A percentile compares a stretch with the other conserved stretches of the same genome.
Conservation (phyloP, 1,140 invertebrate species). For the Pararge aegeria region DNA sequence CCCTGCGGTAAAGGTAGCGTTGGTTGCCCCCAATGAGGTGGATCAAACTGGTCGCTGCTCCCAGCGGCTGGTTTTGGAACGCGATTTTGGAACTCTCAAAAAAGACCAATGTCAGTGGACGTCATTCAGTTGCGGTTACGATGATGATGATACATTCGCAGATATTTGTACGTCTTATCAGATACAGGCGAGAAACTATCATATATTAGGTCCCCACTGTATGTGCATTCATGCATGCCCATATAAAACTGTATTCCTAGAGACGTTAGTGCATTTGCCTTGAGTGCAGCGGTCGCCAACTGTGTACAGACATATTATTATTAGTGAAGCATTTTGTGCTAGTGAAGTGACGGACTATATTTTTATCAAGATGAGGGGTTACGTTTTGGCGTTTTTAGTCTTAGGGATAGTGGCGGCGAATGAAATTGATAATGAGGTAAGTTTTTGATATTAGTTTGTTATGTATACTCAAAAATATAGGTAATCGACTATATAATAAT, state of each 20-base stretch:
- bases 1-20: no score
- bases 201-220: slow-evolving; percentile 47
- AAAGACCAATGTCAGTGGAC: no score
- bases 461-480: no score
- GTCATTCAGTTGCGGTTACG: no score
- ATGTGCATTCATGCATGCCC: slow-evolving; percentile 42
- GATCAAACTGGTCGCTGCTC: no score
- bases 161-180: slow-evolving; percentile 10
- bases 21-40: no score
- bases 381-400: slow-evolving; percentile 53
- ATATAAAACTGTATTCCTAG: slow-evolving; percentile 55
- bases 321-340: slow-evolving; percentile 32
- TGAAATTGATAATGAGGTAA: slow-evolving; percentile 61
- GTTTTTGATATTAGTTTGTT: slow-evolving; percentile 20
- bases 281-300: slow-evolving; percentile 38
- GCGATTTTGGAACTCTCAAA: no score
- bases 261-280: slow-evolving; percentile 55
- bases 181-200: slow-evolving; percentile 14
- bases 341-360: slow-evolving; percentile 61
- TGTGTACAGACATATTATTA: slow-evolving; percentile 28
- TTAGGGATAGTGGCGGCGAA: slow-evolving; percentile 55
- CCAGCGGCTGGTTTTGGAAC: no score
- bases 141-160: no score
- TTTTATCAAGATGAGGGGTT: slow-evolving; percentile 53
- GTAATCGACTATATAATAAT: no score